Evolutionary conservation across 2,888 invertebrate species (phyloP), one percentile per base, ranked within the genome.

Genomic region (Uloborus plumipes): DNA sequence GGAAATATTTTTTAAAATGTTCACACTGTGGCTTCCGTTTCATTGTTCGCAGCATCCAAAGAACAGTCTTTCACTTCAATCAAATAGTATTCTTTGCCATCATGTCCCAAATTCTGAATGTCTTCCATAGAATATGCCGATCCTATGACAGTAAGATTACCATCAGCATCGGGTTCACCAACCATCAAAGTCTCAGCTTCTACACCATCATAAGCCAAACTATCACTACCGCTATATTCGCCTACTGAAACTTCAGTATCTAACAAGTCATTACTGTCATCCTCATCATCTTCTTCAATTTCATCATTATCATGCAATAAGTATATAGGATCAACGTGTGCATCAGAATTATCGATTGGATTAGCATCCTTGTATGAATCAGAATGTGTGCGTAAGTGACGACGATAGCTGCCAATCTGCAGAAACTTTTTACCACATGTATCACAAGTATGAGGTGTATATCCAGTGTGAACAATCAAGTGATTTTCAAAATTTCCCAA

Each of bases 401-500:
- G 71, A n/a, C 73, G 51, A 22, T 83, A 83, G 31, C 83, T 83
- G 15, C 83, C 83, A 11, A 83, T 76, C 50, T 83, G 83, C 1
- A 83, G 61, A 58, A 83, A 83, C 14, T 77, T 76, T 50, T 75
- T 76, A 1, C 83, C 83, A 69, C 83, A 83, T 15, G 51, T 77
- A 51, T 83, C 83, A 67, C 83, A 83, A 20, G 71, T 50, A 49
- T 83, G 83, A 15, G 83, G 83, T 0, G 77, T 77, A 39, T 83
- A 83, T 26, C 83, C 83, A 62, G 83, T 77, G 55, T 83, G 83
- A 47, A 77, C 77, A 47, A 83, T 83, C 49, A 83, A 55, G 58
- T 83, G 83, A 18, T 83, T 83, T 67, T 83, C 83, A 31, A 75
- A 83, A 55, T 83, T 83, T 14, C 83, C 83, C 53, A 83, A 39